Evolutionary conservation across 2,888 invertebrate genomes (phyloP), one percentile per base, ranked within the genome.

Genomic region (Platycheirus albimanus): DNA sequence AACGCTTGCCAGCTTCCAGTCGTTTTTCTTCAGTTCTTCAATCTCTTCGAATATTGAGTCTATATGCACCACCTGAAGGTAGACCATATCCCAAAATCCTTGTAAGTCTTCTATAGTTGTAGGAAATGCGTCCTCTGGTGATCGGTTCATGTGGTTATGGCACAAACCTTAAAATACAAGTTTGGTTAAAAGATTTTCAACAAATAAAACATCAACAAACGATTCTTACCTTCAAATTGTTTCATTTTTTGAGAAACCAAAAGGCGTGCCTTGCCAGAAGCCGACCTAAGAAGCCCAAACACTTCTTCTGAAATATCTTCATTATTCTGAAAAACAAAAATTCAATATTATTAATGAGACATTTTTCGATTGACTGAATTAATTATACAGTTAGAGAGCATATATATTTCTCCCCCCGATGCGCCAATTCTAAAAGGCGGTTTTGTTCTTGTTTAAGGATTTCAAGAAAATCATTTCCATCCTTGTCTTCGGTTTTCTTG

Each of bases 81-180:
- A 94, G 28, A 98, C 97, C 97, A 99, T 98, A 91, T 99, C 98
- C 98, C 98, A 99, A 92, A 99, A 99, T 0, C 98, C 99, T 87
- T 96, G 97, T 84, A 99, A 92, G 90, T 99, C 99, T 87, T 96
- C 95, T 85, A 94, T 92, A 0, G 97, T 98, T 7, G 98, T 98
- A 7, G 96, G 96, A 91, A 96, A 97, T 83, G 94, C 95, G 88
- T 97, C 97, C 84, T 94, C 95, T 20, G 93, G 93, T 4, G 93
- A 91, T 88, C 94, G 94, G 89, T 94, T 95, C 38, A 94, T 91
- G 87, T 94, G 93, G 87, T 94, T 93, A 90, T 93, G 92, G 89
- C 94, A 94, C 72, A 94, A 91, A 86, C 94, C 95, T 95, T 90
- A 24, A 88, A 87, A 77, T 36, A 76, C 51, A 8, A 43, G 1